Conservation (phyloP, 2,113 vertebrate genomes). For the Ahaetulla prasina region DNA sequence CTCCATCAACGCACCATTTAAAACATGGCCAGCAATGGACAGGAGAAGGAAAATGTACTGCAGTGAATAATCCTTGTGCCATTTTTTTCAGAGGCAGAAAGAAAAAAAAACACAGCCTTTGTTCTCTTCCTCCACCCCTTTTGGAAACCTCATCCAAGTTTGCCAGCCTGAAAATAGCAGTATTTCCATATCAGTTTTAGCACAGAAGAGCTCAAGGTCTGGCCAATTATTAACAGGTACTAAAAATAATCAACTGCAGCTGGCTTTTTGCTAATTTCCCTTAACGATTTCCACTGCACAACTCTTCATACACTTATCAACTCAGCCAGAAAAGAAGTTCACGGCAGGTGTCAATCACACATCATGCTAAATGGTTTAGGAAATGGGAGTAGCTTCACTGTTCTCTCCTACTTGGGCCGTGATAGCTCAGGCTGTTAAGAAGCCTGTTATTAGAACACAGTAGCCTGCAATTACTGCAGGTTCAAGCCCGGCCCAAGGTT, state of each 20-base stretch:
- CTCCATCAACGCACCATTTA: not conserved
- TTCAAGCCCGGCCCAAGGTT: too few species aligned
- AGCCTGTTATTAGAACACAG: too few species aligned
- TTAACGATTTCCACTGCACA: constrained; percentile 1
- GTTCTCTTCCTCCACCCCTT: not conserved
- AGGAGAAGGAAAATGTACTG: not conserved
- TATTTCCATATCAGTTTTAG: constrained; percentile 6
- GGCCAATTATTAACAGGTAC: constrained; percentile 28
- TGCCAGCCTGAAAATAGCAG: not conserved
- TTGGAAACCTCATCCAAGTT: not conserved
- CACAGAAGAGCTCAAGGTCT: constrained; percentile 16
- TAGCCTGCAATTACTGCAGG: too few species aligned
- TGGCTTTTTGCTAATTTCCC: constrained; percentile 18
- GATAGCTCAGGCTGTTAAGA: too few species aligned
- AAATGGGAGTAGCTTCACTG: not conserved
- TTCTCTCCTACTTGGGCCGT: not conserved
- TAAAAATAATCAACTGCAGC: constrained; percentile 20
- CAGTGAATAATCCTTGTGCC: not conserved
- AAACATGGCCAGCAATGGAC: not conserved
- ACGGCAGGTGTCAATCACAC: not conserved
- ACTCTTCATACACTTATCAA: constrained; percentile 5
- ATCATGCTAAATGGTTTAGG: too few species aligned
- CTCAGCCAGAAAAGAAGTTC: not conserved
- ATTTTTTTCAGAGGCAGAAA: not conserved
- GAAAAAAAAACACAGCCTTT: not conserved